These are phyloP conservation scores for Neodon shergylaensis DNA, from an alignment of 2,113 vertebrate genomes.

Conservation along the genomic window DNA sequence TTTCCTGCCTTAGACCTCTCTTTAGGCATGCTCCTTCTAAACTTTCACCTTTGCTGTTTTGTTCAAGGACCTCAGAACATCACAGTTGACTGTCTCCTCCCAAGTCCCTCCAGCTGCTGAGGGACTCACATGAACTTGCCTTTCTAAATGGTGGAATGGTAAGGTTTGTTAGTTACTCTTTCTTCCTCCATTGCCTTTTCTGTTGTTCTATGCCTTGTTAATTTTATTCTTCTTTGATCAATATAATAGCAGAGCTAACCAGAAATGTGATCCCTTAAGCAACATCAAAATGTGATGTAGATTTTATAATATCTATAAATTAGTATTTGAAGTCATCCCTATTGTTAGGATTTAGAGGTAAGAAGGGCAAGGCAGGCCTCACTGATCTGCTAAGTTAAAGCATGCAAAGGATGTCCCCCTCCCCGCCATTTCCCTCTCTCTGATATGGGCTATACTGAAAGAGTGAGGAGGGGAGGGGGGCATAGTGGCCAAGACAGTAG, in stretches of 20 bases:
- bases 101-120: not conserved
- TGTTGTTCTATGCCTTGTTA: not conserved
- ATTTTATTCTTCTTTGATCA: not conserved
- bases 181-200: not conserved
- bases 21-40: not conserved
- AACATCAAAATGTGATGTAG: not conserved
- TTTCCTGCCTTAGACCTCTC: not conserved
- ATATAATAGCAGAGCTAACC: not conserved
- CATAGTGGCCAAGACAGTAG: fast-evolving
- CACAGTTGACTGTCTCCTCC: not conserved
- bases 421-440: not conserved
- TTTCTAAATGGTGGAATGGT: not conserved
- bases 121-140: not conserved
- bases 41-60: not conserved
- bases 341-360: not conserved
- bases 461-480: not conserved
- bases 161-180: not conserved
- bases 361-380: not conserved
- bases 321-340: not conserved
- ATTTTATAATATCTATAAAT: not conserved
- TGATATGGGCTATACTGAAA: not conserved
- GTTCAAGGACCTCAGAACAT: not conserved
- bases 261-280: not conserved
- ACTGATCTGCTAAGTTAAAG: not conserved
- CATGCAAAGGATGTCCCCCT: not conserved